These are phyloP conservation scores for Hoplias malabaricus DNA, from an alignment of 2,113 vertebrate species.

Conservation along the genomic window DNA sequence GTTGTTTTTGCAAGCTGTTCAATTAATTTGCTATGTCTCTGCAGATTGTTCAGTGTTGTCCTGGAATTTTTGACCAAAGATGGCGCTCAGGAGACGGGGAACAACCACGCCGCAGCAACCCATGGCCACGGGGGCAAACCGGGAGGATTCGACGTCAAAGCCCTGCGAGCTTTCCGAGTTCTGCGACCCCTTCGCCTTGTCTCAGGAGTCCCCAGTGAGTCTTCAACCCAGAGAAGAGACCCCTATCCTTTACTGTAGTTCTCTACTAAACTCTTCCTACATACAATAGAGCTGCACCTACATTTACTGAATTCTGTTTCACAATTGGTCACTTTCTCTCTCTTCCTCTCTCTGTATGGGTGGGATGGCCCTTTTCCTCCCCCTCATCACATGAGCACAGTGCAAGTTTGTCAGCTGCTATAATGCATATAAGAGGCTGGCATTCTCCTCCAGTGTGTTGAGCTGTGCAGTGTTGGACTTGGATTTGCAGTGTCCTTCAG, in stretches of 20 bases:
- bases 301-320: no score
- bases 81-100: constrained; percentile 52
- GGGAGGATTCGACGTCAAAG: constrained; percentile 98
- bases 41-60: constrained; percentile 98
- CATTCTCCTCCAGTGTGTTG: no score
- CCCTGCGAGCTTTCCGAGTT: constrained; percentile 98
- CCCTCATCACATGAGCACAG: no score
- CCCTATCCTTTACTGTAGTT: background rate
- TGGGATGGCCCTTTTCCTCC: no score
- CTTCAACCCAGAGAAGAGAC: no score
- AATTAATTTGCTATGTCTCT: background rate
- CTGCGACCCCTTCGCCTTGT: constrained; percentile 97
- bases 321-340: no score
- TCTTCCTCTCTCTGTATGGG: no score
- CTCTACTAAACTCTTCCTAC: background rate
- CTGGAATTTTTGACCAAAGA: constrained; percentile 98
- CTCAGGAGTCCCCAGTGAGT: constrained; percentile 99
- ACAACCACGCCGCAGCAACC: constrained; percentile 70
- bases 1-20: no score
- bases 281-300: background rate
- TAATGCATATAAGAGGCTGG: no score
- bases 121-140: constrained; percentile 84
- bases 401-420: no score
- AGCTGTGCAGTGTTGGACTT: no score
- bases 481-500: no score